Base-by-base conservation (phyloP, 2,888 invertebrate species). In the Osmoderma eremita region DNA sequence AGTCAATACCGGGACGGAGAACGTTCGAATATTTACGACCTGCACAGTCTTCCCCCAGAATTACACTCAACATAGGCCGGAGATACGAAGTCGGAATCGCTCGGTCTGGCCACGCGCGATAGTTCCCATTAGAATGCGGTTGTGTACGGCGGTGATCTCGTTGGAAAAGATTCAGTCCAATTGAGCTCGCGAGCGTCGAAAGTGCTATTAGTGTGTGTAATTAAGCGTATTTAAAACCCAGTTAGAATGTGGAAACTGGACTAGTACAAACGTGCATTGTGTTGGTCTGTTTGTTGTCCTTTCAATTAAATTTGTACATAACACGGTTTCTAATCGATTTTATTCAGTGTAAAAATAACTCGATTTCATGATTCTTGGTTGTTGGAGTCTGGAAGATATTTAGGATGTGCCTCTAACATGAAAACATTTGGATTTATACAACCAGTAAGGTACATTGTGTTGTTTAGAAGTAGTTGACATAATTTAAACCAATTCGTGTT, bases 171-270 rank as follows among this genome's bases (percentile, higher is more conserved):
- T 39, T 18, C 49, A 22, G 20, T 53, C 30, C 30, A 30, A 30
- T 30, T 13, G 36, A 38, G 53, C 10, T 1, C 8, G 24, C 38
- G 38, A 38, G 12, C 38, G 36, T 38, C 17, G 38, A 15, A 17
- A 13, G 5, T 22, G 38, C 53, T 10, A 53, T 53, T 53, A 30
- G 38, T 15, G 39, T 38, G 18, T 38, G 17, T 38, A 38, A 15
- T 53, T 53, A 13, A 53, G 38, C 53, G 53, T 53, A 53, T 53
- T 53, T 53, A 53, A 53, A 38, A 18, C 15, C 12, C 53, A 38
- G 15, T 53, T 24, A 50, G 17, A 53, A 36, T 18, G 30, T 30
- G 10, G 36, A 17, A 38, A 53, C 53, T 53, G 15, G 13, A 38
- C 3, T 51, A 24, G 8, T 15, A 8, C n/a, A 30, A 30, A 30